phyloP scores from a whole-genome alignment of 2,888 invertebrate species.

The Acronicta alni region DNA sequence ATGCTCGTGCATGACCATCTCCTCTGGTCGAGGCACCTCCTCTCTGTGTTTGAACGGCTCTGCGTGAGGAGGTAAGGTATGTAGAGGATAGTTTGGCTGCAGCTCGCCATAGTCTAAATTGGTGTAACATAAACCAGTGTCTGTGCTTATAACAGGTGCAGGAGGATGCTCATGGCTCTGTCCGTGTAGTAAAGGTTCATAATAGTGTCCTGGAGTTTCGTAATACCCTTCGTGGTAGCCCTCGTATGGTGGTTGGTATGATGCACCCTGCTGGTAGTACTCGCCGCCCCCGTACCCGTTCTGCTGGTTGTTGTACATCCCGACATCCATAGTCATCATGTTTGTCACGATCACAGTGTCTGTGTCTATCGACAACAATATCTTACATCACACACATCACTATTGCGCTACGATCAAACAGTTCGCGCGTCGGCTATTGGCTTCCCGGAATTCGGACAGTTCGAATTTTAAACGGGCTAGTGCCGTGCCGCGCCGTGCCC shows the following conservation, averaged over 20 bases:
- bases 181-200: constrained; percentile 83
- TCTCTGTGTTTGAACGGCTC: constrained; percentile 87
- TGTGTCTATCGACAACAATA: constrained; percentile 76
- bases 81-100: constrained; percentile 86
- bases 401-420: constrained; percentile 58
- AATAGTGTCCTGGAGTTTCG: constrained; percentile 86
- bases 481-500: constrained; percentile 66
- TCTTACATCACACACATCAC: constrained; percentile 84
- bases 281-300: constrained; percentile 86
- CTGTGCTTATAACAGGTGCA: constrained; percentile 94
- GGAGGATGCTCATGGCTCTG: constrained; percentile 84
- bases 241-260: constrained; percentile 82
- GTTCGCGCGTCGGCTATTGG: constrained; percentile 61
- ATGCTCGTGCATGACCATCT: constrained; percentile 82
- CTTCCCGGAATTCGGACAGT: constrained; percentile 69
- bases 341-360: constrained; percentile 78
- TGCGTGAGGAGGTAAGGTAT: constrained; percentile 88
- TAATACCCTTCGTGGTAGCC: constrained; percentile 85
- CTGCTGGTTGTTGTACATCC: constrained; percentile 93
- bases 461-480: constrained; percentile 70
- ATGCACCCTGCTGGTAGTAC: constrained; percentile 87
- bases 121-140: constrained; percentile 96
- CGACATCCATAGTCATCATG: constrained; percentile 95
- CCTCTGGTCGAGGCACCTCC: constrained; percentile 88
- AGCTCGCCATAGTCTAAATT: constrained; percentile 93